Evolutionary conservation across 2,113 vertebrate genomes (phyloP).

Genomic region (Halcyon malimbica): DNA sequence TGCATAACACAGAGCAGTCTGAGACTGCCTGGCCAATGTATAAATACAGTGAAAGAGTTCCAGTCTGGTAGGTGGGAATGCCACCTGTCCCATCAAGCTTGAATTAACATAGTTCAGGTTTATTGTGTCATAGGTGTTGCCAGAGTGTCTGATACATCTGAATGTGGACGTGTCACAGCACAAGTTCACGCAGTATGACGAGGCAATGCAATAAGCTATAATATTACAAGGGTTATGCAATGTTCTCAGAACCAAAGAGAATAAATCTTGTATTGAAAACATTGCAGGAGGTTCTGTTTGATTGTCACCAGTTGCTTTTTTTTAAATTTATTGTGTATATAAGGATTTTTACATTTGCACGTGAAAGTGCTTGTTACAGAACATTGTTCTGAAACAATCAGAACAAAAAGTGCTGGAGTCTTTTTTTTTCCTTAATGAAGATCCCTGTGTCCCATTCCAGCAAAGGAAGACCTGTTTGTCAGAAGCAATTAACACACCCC

Average conservation of each 20-base stretch:
- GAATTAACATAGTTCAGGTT: conserved; percentile 38
- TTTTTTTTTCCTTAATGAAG: background rate
- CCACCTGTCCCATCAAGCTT: conserved; percentile 8
- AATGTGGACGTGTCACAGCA: conserved; percentile 54
- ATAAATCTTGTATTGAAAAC: conserved; percentile 8
- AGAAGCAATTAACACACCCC: conserved; percentile 52
- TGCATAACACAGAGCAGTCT: fast-evolving
- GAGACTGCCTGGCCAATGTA: background rate
- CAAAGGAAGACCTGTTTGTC: conserved; percentile 57
- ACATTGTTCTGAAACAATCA: background rate
- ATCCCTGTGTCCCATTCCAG: conserved; percentile 1
- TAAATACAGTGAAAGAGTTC: background rate
- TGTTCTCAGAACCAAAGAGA: background rate
- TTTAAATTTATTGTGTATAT: background rate
- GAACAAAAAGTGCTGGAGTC: background rate
- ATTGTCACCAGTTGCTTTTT: background rate
- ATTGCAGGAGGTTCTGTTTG: background rate
- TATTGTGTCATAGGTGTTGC: conserved; percentile 57
- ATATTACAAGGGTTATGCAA: conserved; percentile 36
- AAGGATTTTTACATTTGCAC: background rate
- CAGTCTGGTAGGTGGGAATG: background rate
- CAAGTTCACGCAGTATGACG: conserved; percentile 24
- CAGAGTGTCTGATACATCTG: conserved; percentile 50
- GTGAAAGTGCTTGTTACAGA: background rate
- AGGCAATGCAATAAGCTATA: conserved; percentile 6